phyloP scores from a whole-genome alignment of 1,140 invertebrate species.

The Leptinotarsa lineolata region DNA sequence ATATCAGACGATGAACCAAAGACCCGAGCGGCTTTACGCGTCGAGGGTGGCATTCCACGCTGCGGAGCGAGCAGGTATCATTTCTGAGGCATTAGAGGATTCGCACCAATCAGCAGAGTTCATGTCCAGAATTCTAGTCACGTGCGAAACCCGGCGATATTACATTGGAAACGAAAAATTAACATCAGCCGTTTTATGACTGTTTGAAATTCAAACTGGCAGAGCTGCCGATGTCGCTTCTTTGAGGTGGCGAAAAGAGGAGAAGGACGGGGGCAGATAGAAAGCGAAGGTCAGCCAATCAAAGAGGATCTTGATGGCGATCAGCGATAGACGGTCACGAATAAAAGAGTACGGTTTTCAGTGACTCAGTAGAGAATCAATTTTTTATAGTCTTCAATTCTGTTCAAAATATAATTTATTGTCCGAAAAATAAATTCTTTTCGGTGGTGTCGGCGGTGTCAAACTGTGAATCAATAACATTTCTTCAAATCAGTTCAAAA shows the following conservation, averaged over 20 bases:
- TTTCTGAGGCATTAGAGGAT: slow-evolving; percentile 18
- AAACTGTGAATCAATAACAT: too few species aligned
- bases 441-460: too few species aligned
- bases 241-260: slow-evolving; percentile 42
- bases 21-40: slow-evolving; percentile 11
- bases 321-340: too few species aligned
- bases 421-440: too few species aligned
- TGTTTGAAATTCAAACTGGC: slow-evolving; percentile 54
- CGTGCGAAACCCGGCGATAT: slow-evolving; percentile 49
- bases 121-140: slow-evolving; percentile 41
- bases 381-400: too few species aligned
- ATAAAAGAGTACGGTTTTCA: too few species aligned
- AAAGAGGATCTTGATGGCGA: not conserved
- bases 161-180: slow-evolving; percentile 54
- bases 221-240: slow-evolving; percentile 39
- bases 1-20: slow-evolving; percentile 42
- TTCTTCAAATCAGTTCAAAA: too few species aligned
- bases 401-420: too few species aligned
- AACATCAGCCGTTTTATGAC: slow-evolving; percentile 55
- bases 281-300: slow-evolving; percentile 15
- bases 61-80: slow-evolving; percentile 26
- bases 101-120: slow-evolving; percentile 40
- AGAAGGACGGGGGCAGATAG: not conserved
- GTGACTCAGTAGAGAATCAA: too few species aligned
- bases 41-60: slow-evolving; percentile 31